Evolutionary conservation across 1,140 invertebrate genomes (phyloP), one percentile per base, ranked within the genome.

Genomic region (Phortica variegata): DNA sequence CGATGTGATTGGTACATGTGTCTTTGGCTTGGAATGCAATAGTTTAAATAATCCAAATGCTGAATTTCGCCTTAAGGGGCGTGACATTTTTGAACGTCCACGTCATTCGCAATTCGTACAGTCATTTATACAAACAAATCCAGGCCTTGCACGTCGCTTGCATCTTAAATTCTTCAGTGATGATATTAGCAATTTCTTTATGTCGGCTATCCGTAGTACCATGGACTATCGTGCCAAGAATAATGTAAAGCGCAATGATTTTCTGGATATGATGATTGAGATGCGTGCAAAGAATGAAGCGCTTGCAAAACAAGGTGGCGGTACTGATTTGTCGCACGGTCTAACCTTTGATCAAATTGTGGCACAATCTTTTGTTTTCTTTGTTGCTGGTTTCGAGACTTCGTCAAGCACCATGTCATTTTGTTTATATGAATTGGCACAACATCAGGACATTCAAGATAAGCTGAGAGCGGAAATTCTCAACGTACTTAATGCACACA

Each of bases 1-100:
- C 32, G 85, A 87, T 65, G 73, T 81, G 1, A 81, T 82, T 17
- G 79, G 79, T 0, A 77, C 68, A 7, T 77, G 76, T 46, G 81
- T 76, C 12, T 82, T 81, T 38, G 81, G 80, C 0, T 52, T 81
- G 2, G 76, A 82, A 12, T 76, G 77, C 18, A 75, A 81, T 40
- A 73, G 77, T 13, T 61, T 81, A 4, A 70, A 69, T 4, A 61
- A 79, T 45, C 73, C 77, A 1, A 52, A 77, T 31, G 75, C 78
- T 0, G 60, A 78, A 13, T 85, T 84, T 49, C 74, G 76, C 9
- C 33, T 46, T 4, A 73, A 70, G 9, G 77, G 63, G 7, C 49
- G 54, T 8, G 49, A 54, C 43, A 17, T 62, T 4, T 69, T 70
- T n/a, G 56, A 56, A 0, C 43, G 45, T 12, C 58, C 60, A 0